A percentile compares a stretch with the other conserved stretches of the same genome.
These are phyloP conservation scores for Typhlomys cinereus DNA, from an alignment of 2,113 vertebrate species.

Conservation along the genomic window DNA sequence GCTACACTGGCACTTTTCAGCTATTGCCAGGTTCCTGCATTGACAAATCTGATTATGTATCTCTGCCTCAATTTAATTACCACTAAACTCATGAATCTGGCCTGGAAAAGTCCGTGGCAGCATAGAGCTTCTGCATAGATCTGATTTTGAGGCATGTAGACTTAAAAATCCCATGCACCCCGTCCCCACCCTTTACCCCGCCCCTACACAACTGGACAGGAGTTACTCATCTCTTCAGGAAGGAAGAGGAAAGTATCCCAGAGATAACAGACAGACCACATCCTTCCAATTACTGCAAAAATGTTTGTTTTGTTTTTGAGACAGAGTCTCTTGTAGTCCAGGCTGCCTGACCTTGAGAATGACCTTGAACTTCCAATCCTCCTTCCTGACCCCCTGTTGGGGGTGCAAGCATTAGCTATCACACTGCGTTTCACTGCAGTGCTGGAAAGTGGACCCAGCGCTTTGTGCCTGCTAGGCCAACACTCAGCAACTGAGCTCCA, in stretches of 20 bases:
- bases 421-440: too few species aligned
- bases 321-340: too few species aligned
- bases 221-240: neutral
- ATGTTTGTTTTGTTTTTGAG: neutral
- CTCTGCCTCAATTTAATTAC: conserved; percentile 71
- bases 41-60: conserved; percentile 72
- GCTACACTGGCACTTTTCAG: conserved; percentile 33
- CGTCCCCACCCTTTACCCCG: neutral
- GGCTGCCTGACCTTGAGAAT: too few species aligned
- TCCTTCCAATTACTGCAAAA: neutral
- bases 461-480: too few species aligned
- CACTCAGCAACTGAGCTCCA: too few species aligned
- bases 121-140: conserved; percentile 29
- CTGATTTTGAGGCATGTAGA: conserved; percentile 53
- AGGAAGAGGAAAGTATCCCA: neutral
- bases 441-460: too few species aligned
- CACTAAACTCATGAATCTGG: conserved; percentile 69
- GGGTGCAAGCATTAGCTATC: too few species aligned
- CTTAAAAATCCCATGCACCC: neutral
- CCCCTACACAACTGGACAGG: neutral
- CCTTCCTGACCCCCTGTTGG: too few species aligned
- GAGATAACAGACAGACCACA: neutral
- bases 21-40: conserved; percentile 58
- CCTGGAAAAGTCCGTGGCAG: conserved; percentile 65
- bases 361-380: too few species aligned